These are phyloP conservation scores for Boulengeromyrus knoepffleri DNA, from an alignment of 2,113 vertebrate species.

Conservation along the genomic window DNA sequence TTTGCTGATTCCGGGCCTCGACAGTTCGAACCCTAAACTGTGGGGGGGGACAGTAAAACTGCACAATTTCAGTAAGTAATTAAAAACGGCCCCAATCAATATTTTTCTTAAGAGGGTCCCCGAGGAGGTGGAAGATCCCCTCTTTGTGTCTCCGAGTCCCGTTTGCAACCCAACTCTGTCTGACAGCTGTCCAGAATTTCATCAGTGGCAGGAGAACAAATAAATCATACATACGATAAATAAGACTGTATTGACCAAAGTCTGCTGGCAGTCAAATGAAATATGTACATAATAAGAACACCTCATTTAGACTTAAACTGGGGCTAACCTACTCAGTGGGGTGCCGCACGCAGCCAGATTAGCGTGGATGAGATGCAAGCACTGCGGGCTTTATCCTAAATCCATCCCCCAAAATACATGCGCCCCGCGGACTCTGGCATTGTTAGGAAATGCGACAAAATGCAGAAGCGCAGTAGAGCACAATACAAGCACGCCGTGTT, in stretches of 20 bases:
- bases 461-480: not conserved
- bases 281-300: conserved; percentile 1
- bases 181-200: conserved; percentile 51
- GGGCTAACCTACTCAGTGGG: not conserved
- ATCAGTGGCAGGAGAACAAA: conserved; percentile 28
- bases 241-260: conserved; percentile 36
- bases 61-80: conserved; percentile 73
- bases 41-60: conserved; percentile 64
- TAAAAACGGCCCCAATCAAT: conserved; percentile 70
- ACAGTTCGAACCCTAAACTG: conserved; percentile 41
- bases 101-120: conserved; percentile 59
- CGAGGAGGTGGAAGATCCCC: conserved; percentile 42
- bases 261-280: not conserved
- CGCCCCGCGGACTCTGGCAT: not conserved
- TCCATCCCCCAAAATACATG: not conserved
- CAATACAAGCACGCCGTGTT: not conserved
- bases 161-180: conserved; percentile 35
- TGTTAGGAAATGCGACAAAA: not conserved
- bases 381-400: not conserved
- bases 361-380: not conserved
- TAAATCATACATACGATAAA: conserved; percentile 18
- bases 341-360: not conserved
- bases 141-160: conserved; percentile 37
- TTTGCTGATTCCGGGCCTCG: conserved; percentile 38
- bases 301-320: not conserved